Conservation (phyloP, 2,888 invertebrate species). For the Dolichopus griseipennis region DNA sequence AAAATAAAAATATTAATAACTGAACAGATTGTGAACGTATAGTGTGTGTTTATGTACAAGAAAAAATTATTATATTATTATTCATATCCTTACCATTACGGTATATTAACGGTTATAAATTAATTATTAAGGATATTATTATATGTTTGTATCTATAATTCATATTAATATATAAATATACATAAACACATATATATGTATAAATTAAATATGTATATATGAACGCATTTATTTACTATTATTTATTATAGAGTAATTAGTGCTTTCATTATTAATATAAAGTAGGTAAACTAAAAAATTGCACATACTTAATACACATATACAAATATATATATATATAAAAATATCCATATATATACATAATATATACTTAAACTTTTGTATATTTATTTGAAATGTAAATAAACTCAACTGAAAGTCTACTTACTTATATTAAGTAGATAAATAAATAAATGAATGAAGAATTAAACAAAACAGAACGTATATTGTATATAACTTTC, state of each 20-base stretch:
- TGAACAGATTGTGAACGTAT: too few relatives aligned
- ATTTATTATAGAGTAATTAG: background rate
- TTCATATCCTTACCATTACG: constrained; percentile 2
- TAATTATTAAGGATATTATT: background rate
- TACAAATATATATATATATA: background rate
- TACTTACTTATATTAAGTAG: too few relatives aligned
- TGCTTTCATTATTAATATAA: background rate
- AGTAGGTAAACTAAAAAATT: background rate
- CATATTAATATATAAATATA: too few relatives aligned
- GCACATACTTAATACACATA: background rate
- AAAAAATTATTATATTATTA: background rate
- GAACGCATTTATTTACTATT: background rate
- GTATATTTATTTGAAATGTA: too few relatives aligned
- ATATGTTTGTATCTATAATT: too few relatives aligned
- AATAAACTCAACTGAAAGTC: too few relatives aligned
- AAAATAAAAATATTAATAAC: background rate
- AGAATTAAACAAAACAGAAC: too few relatives aligned
- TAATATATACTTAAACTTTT: too few relatives aligned
- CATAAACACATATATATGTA: background rate
- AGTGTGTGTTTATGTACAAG: too few relatives aligned
- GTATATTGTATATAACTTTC: too few relatives aligned
- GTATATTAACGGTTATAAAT: constrained; percentile 4
- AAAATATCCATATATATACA: too few relatives aligned
- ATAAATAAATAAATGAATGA: too few relatives aligned
- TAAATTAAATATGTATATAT: background rate